A percentile compares a stretch with the other conserved stretches of the same genome.
Conservation (phyloP, 2,113 vertebrate genomes). For the Cebus imitator region DNA sequence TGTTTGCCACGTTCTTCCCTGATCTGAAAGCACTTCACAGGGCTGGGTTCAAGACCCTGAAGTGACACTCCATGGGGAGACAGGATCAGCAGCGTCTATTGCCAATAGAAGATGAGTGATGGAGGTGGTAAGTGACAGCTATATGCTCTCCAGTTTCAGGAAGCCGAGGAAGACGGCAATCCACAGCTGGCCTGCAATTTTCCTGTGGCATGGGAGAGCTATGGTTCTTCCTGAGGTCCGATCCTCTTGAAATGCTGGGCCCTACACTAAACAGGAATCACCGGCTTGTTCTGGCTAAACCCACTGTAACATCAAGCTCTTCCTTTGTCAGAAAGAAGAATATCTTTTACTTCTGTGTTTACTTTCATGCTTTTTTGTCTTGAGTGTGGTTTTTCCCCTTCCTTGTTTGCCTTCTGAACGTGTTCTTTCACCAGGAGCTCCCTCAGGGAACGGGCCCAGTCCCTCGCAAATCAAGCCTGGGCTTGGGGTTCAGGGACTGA, state of each 20-base stretch:
- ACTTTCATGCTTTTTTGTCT: conserved; percentile 2
- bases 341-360: conserved; percentile 41
- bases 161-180: neutral
- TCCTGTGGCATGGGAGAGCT: neutral
- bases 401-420: conserved; percentile 12
- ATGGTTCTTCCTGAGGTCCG: neutral
- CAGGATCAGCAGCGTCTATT: neutral
- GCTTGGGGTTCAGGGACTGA: neutral
- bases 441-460: neutral
- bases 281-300: neutral
- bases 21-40: neutral
- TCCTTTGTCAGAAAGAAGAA: conserved; percentile 1
- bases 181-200: neutral
- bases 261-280: neutral
- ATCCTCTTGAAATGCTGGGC: neutral
- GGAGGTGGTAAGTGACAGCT: neutral
- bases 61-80: neutral
- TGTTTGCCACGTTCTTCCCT: neutral
- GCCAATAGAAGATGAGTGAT: neutral
- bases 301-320: neutral
- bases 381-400: neutral
- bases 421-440: neutral
- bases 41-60: neutral
- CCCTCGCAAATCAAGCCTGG: neutral
- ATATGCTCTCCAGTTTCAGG: neutral